Conservation (phyloP, 1,140 invertebrate genomes). For the Ephestia elutella region DNA sequence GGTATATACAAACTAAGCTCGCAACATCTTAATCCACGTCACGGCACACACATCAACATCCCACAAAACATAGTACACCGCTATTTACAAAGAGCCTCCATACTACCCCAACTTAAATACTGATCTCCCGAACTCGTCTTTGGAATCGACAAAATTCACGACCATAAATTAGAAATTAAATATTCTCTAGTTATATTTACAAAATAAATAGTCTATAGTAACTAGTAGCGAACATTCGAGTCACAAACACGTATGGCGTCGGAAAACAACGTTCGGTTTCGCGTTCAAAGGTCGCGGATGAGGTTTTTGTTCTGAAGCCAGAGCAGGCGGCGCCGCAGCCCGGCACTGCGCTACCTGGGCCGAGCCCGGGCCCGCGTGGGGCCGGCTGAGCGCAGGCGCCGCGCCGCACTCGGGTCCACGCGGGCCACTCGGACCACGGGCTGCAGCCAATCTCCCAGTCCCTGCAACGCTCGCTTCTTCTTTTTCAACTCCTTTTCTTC, state of each 20-base stretch:
- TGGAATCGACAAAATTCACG: background rate
- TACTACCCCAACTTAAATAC: constrained; percentile 11
- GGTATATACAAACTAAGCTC: constrained; percentile 60
- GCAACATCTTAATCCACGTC: constrained; percentile 39
- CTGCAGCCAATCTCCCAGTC: constrained; percentile 49
- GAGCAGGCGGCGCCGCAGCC: constrained; percentile 2
- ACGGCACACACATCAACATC: constrained; percentile 32
- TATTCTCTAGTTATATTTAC: background rate
- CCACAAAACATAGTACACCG: constrained; percentile 33
- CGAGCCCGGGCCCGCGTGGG: constrained; percentile 17
- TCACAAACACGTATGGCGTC: background rate
- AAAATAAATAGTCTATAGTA: constrained; percentile 11
- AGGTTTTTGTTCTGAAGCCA: background rate
- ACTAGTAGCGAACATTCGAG: constrained; percentile 3
- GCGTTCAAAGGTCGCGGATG: background rate
- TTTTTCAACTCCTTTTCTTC: constrained; percentile 31
- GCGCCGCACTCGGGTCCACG: constrained; percentile 46
- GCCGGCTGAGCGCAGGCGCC: constrained; percentile 40
- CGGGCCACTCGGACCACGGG: constrained; percentile 67
- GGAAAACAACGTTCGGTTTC: background rate
- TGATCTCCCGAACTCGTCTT: constrained; percentile 2
- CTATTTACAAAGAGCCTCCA: constrained; percentile 31
- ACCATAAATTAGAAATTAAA: constrained; percentile 2
- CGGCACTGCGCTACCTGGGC: constrained; percentile 44
- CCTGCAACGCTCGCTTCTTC: constrained; percentile 36